phyloP scores from a whole-genome alignment of 2,888 invertebrate genomes.

The Brenthis daphne region DNA sequence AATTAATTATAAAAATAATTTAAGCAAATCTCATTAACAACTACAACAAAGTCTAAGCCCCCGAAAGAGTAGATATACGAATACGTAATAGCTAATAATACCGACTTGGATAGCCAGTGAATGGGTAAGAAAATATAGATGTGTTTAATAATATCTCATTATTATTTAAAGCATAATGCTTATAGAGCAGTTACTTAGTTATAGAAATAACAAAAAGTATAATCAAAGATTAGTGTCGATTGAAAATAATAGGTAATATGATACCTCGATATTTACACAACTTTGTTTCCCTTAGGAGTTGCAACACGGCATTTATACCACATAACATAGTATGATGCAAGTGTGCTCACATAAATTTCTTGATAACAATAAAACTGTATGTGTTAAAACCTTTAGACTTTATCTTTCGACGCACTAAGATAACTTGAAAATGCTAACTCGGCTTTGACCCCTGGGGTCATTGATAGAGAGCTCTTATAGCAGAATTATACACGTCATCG shows the following conservation, averaged over 20 bases:
- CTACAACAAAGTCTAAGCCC: too few species aligned
- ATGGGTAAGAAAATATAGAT: too few species aligned
- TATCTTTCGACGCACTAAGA: not conserved
- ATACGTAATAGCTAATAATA: too few species aligned
- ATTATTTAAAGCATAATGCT: too few species aligned
- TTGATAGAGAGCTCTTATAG: too few species aligned
- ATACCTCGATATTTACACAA: constrained; percentile 46
- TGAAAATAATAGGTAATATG: constrained; percentile 34
- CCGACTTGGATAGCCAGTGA: too few species aligned
- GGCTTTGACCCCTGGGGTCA: too few species aligned
- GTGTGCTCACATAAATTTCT: constrained; percentile 12
- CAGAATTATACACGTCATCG: too few species aligned
- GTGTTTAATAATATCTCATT: too few species aligned
- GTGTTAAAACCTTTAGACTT: constrained; percentile 1
- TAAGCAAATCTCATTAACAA: too few species aligned
- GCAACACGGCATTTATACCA: constrained; percentile 23
- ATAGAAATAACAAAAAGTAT: not conserved
- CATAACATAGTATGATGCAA: constrained; percentile 23
- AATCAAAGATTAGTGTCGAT: not conserved
- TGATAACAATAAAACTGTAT: constrained; percentile 14
- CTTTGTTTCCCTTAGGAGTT: constrained; percentile 31
- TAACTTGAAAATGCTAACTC: not conserved
- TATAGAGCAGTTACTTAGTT: not conserved
- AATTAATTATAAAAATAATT: too few species aligned
- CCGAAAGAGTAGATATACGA: too few species aligned